Evolutionary conservation across 2,113 vertebrate species (phyloP).

Genomic region (Petaurus breviceps): DNA sequence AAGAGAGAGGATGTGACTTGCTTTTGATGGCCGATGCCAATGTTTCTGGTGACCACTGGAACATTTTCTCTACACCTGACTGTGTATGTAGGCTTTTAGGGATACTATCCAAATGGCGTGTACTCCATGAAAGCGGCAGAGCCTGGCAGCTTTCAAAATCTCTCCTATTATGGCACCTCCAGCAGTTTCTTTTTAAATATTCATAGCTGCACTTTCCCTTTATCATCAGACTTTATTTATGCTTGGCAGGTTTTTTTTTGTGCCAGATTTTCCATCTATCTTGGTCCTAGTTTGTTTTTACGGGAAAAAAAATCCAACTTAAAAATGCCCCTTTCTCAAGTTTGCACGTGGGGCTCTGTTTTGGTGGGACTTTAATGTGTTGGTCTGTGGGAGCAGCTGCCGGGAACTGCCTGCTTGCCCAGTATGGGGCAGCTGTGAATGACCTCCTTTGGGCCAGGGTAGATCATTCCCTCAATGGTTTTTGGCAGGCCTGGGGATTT

Average conservation of each 20-base stretch:
- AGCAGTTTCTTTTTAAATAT: neutral
- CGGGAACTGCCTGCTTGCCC: neutral
- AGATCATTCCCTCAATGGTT: neutral
- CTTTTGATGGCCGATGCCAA: neutral
- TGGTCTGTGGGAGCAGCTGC: constrained; percentile 31
- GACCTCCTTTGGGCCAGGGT: neutral
- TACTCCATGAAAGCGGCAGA: neutral
- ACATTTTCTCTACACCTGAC: neutral
- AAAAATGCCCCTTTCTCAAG: constrained; percentile 34
- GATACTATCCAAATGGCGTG: neutral
- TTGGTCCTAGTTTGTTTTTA: constrained; percentile 47
- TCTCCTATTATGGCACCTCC: neutral
- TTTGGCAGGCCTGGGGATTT: neutral
- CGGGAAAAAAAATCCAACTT: neutral
- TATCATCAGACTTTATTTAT: constrained; percentile 10
- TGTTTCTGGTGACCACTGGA: neutral
- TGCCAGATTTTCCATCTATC: neutral
- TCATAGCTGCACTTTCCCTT: neutral
- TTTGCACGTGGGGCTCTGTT: constrained; percentile 28
- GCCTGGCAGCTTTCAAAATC: neutral
- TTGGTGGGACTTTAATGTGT: neutral
- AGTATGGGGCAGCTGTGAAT: neutral
- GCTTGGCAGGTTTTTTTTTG: neutral
- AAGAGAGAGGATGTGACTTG: neutral
- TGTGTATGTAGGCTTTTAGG: neutral